Percentiles rank a stretch among this genome's conserved stretches.
Conservation (phyloP, 2,113 vertebrate species). For the Neofelis nebulosa region DNA sequence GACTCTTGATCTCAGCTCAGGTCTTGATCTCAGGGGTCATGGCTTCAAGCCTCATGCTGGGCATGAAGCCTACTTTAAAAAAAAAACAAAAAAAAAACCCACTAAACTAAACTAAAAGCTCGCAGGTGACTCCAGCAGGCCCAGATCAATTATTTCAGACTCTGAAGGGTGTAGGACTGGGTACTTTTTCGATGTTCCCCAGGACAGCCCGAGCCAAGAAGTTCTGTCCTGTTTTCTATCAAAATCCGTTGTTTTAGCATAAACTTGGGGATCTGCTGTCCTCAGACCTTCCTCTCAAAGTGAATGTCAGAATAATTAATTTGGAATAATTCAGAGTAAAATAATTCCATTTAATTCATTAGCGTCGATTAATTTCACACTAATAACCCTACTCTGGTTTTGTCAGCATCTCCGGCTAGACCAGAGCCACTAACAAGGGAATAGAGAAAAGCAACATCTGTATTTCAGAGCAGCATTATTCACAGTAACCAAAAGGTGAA, state of each 20-base stretch:
- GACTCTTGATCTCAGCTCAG: too few species aligned
- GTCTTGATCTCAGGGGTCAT: too few species aligned
- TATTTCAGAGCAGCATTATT: neutral
- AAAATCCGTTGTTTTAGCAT: neutral
- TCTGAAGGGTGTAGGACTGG: neutral
- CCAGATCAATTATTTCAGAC: neutral
- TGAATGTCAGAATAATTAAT: neutral
- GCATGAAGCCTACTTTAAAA: too few species aligned
- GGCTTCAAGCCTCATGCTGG: too few species aligned
- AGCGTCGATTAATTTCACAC: neutral
- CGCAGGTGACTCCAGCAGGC: neutral
- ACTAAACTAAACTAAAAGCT: neutral
- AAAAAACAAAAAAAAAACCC: too few species aligned
- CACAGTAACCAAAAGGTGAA: neutral
- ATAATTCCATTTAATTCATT: neutral
- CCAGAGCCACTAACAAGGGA: neutral
- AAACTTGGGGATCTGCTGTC: neutral
- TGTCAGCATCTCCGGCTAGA: neutral
- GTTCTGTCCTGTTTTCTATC: neutral
- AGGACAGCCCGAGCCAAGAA: neutral
- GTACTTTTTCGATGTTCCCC: neutral
- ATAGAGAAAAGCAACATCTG: neutral
- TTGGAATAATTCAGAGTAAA: neutral
- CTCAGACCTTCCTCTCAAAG: neutral
- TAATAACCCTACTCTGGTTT: neutral